Conservation (phyloP, 2,113 vertebrate species). For the Nesospiza acunhae region DNA sequence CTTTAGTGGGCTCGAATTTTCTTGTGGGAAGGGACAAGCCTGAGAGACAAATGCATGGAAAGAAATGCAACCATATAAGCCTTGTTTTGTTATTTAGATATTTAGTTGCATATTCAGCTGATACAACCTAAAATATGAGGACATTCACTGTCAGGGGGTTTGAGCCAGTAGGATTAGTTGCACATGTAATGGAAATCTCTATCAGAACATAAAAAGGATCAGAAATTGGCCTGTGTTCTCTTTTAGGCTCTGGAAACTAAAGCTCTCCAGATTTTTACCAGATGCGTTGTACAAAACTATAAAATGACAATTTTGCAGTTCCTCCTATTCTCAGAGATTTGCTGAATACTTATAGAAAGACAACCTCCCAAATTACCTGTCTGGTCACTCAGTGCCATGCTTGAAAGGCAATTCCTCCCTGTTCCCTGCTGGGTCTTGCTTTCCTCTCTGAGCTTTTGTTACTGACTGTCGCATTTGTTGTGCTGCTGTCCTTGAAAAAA, state of each 20-base stretch:
- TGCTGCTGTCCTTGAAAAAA: neutral
- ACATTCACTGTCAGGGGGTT: neutral
- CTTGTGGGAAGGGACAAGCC: neutral
- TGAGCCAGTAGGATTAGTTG: neutral
- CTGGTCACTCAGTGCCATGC: neutral
- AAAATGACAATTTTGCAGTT: neutral
- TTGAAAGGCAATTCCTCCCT: neutral
- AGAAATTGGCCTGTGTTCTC: neutral
- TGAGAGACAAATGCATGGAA: neutral
- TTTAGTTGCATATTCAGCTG: neutral
- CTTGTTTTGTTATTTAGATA: neutral
- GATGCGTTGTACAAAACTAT: neutral
- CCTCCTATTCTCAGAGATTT: neutral
- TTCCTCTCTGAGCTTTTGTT: constrained; percentile 15
- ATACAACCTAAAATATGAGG: neutral
- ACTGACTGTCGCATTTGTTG: neutral
- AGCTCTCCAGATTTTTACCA: neutral
- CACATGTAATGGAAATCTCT: neutral
- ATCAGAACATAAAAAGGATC: neutral
- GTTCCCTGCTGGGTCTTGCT: neutral
- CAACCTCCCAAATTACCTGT: neutral
- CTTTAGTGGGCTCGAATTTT: neutral
- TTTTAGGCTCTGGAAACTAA: neutral
- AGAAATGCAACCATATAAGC: neutral
- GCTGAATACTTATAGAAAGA: neutral